Evolutionary conservation across 2,888 invertebrate species (phyloP).

Genomic region (Steinernema hermaphroditum): DNA sequence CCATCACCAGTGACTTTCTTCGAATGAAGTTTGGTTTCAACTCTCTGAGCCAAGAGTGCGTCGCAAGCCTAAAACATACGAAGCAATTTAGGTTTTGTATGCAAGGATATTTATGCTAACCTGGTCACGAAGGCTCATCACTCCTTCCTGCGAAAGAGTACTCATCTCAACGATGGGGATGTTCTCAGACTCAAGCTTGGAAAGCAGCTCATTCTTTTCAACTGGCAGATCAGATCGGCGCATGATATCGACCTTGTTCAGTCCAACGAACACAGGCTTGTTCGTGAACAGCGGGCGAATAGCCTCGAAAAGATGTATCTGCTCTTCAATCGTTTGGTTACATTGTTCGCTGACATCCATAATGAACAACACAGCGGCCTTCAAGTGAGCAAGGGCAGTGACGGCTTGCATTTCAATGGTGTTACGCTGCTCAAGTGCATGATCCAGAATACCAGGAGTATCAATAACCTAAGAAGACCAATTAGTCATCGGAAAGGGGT

Average conservation of each 20-base stretch:
- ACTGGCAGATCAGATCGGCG: conserved; percentile 78
- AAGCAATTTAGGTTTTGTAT: background rate
- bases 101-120: conserved; percentile 73
- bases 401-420: conserved; percentile 95
- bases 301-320: conserved; percentile 72
- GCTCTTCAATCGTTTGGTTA: conserved; percentile 89
- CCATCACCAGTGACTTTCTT: conserved; percentile 79
- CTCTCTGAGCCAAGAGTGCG: conserved; percentile 82
- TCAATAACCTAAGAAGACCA: conserved; percentile 81
- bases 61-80: conserved; percentile 79
- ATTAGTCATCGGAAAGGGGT: no score
- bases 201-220: conserved; percentile 73
- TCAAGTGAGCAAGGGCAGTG: conserved; percentile 91
- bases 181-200: conserved; percentile 68
- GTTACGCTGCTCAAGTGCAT: conserved; percentile 84
- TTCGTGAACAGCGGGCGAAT: conserved; percentile 85
- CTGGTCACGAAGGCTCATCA: conserved; percentile 79
- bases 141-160: conserved; percentile 85
- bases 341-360: conserved; percentile 95
- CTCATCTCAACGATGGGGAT: conserved; percentile 87
- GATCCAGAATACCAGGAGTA: conserved; percentile 89
- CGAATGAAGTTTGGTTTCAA: conserved; percentile 88
- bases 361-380: conserved; percentile 87
- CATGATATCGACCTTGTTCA: conserved; percentile 88
- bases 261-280: conserved; percentile 88